Evolutionary conservation across 2,113 vertebrate genomes (phyloP).

Genomic region (Lophura nycthemera): DNA sequence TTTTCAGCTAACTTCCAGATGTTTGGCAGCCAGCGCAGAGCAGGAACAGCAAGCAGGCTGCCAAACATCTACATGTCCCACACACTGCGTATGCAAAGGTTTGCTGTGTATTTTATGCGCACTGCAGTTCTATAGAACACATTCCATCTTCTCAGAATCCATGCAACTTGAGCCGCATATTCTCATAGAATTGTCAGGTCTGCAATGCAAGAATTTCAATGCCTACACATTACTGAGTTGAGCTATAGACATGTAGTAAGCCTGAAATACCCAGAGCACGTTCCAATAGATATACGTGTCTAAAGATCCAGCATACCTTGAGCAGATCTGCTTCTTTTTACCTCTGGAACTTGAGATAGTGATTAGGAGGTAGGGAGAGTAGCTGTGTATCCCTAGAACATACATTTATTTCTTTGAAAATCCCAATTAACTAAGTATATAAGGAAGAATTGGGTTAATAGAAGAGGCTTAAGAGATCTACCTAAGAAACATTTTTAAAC

Average conservation of each 20-base stretch:
- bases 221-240: not conserved
- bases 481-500: constrained; percentile 23
- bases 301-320: not conserved
- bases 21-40: constrained; percentile 4
- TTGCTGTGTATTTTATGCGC: not conserved
- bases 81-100: not conserved
- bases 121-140: not conserved
- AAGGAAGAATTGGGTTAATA: constrained; percentile 1
- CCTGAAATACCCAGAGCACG: not conserved
- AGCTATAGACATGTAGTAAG: not conserved
- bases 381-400: not conserved
- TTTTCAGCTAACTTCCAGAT: constrained; percentile 22
- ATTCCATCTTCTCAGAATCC: not conserved
- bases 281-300: not conserved
- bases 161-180: rapidly evolving
- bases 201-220: not conserved
- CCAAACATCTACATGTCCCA: not conserved
- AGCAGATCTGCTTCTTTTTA: not conserved
- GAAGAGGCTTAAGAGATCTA: constrained; percentile 7
- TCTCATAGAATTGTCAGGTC: not conserved
- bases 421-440: not conserved
- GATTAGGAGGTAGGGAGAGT: not conserved
- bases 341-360: not conserved
- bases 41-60: not conserved
- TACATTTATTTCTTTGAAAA: not conserved